phyloP scores from a whole-genome alignment of 2,888 invertebrate genomes.

The Erynnis tages region DNA sequence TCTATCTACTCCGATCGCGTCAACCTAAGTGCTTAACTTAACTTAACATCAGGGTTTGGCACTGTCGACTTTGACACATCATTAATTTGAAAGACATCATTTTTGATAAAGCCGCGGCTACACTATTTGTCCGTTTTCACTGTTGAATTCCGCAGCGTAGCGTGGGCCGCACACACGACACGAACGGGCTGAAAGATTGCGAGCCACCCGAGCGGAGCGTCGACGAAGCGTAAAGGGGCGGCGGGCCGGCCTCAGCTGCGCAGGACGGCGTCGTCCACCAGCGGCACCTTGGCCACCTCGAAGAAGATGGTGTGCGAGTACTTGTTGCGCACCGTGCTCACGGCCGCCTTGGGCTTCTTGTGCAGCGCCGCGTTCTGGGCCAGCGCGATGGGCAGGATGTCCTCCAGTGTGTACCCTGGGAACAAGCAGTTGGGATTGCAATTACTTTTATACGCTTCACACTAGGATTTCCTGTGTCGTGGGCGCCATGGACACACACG shows the following conservation, averaged over 20 bases:
- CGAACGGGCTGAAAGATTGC: slow-evolving; percentile 43
- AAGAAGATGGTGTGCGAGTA: slow-evolving; percentile 97
- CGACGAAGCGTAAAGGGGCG: slow-evolving; percentile 55
- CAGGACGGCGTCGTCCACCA: slow-evolving; percentile 67
- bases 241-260: slow-evolving; percentile 55
- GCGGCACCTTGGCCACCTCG: slow-evolving; percentile 92
- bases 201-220: slow-evolving; percentile 60
- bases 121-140: slow-evolving; percentile 7
- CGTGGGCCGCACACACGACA: slow-evolving; percentile 15
- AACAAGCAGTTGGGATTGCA: slow-evolving; percentile 23
- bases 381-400: slow-evolving; percentile 87
- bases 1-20: not conserved
- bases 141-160: slow-evolving; percentile 4
- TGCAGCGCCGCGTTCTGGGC: slow-evolving; percentile 89
- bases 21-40: not conserved
- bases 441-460: too few species aligned
- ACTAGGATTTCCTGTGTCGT: too few species aligned
- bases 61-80: slow-evolving; percentile 6
- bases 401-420: slow-evolving; percentile 87
- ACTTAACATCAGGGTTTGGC: slow-evolving; percentile 11
- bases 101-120: slow-evolving; percentile 4
- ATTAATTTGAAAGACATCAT: slow-evolving; percentile 10
- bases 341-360: slow-evolving; percentile 88
- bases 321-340: slow-evolving; percentile 94
- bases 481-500: too few species aligned